These are phyloP conservation scores for Eurystomus gularis DNA, from an alignment of 2,113 vertebrate genomes.

Conservation along the genomic window DNA sequence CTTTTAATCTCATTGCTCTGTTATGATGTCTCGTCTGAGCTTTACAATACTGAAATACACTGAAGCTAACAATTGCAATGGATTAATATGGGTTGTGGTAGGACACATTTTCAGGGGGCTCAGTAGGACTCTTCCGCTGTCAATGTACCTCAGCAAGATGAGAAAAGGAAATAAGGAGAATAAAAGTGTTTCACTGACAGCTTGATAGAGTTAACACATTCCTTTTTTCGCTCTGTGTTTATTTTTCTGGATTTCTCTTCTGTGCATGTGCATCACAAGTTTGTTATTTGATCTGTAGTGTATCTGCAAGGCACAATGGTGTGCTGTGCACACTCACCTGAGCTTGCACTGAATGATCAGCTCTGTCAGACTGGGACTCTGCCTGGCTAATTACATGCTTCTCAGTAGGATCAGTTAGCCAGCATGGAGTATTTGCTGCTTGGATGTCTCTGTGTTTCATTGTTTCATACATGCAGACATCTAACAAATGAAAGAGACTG, in stretches of 20 bases:
- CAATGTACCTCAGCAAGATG: not conserved
- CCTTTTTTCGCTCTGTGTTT: not conserved
- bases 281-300: not conserved
- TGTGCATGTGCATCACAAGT: not conserved
- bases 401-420: not conserved
- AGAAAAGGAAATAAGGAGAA: not conserved
- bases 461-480: not conserved
- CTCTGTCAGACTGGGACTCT: not conserved
- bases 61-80: not conserved
- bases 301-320: not conserved
- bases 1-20: not conserved
- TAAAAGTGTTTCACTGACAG: not conserved
- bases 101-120: not conserved
- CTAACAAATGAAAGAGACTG: not conserved
- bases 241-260: not conserved
- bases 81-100: not conserved
- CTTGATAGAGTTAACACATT: not conserved
- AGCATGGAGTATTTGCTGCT: not conserved
- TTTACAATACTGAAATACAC: not conserved
- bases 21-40: not conserved
- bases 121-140: not conserved
- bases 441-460: not conserved
- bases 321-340: not conserved
- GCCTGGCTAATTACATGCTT: not conserved
- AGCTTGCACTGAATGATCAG: rapidly evolving